These are phyloP conservation scores for Archivesica marissinica DNA, from an alignment of 1,140 invertebrate genomes.

Conservation along the genomic window DNA sequence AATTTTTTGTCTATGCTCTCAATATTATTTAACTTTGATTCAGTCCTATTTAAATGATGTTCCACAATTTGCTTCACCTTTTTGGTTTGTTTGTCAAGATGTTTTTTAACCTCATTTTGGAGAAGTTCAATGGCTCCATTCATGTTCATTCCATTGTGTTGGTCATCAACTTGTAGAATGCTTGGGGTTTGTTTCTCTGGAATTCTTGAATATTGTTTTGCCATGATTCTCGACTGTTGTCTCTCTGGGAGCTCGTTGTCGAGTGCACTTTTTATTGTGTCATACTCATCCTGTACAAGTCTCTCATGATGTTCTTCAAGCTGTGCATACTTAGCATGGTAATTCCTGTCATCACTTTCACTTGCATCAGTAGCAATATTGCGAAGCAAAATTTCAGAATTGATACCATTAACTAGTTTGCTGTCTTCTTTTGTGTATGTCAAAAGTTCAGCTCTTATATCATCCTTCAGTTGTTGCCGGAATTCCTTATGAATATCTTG, in stretches of 20 bases:
- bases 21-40: conserved; percentile 1
- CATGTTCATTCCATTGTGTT: not conserved
- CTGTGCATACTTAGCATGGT: not conserved
- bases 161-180: not conserved
- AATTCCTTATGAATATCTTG: conserved; percentile 4
- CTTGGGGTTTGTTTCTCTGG: not conserved
- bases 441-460: conserved; percentile 12
- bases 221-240: not conserved
- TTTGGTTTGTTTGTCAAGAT: not conserved
- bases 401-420: conserved; percentile 2
- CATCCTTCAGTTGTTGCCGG: conserved; percentile 2
- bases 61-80: conserved; percentile 4
- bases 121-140: not conserved
- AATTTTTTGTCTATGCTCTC: not conserved
- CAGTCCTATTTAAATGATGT: not conserved
- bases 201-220: not conserved
- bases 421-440: not conserved
- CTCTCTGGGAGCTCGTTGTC: conserved; percentile 19
- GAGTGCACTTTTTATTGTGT: not conserved
- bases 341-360: not conserved
- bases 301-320: not conserved
- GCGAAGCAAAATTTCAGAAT: conserved; percentile 5
- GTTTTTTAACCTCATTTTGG: not conserved
- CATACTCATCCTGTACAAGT: not conserved
- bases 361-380: not conserved